These are phyloP conservation scores for Camponotus floridanus DNA, from an alignment of 1,140 invertebrate species.

Conservation along the genomic window DNA sequence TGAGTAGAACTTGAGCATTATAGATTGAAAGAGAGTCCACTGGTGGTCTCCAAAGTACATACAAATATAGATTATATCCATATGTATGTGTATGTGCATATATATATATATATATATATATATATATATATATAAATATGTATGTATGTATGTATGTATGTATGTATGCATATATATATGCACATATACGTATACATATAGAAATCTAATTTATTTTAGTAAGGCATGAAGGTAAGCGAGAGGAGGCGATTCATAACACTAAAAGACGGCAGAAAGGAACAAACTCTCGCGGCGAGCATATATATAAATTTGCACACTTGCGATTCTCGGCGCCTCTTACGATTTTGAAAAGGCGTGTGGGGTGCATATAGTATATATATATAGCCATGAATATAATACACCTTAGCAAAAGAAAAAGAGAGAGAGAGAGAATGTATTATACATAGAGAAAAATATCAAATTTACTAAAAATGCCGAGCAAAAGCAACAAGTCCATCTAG, in stretches of 20 bases:
- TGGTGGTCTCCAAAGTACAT: slow-evolving; percentile 72
- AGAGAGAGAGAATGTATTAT: background rate
- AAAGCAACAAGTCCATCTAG: slow-evolving; percentile 46
- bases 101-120: slow-evolving; percentile 67
- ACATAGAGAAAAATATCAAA: slow-evolving; percentile 7
- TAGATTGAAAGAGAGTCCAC: slow-evolving; percentile 66
- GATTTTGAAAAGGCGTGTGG: slow-evolving; percentile 8
- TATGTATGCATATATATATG: too few relatives aligned
- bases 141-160: too few relatives aligned
- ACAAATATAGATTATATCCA: slow-evolving; percentile 62
- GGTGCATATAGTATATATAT: background rate
- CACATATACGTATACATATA: too few relatives aligned
- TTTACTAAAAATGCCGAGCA: slow-evolving; percentile 2
- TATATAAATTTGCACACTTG: slow-evolving; percentile 9
- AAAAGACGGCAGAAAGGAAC: background rate
- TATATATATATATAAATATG: too few relatives aligned
- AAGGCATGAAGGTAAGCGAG: slow-evolving; percentile 17
- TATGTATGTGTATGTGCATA: slow-evolving; percentile 62
- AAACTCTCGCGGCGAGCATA: slow-evolving; percentile 20
- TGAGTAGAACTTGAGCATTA: slow-evolving; percentile 59
- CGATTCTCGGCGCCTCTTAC: slow-evolving; percentile 24
- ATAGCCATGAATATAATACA: background rate
- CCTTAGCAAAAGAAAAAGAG: too few relatives aligned
- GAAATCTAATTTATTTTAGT: slow-evolving; percentile 60
- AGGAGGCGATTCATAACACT: background rate